phyloP scores from a whole-genome alignment of 2,888 invertebrate genomes.

The Machimus rusticus region DNA sequence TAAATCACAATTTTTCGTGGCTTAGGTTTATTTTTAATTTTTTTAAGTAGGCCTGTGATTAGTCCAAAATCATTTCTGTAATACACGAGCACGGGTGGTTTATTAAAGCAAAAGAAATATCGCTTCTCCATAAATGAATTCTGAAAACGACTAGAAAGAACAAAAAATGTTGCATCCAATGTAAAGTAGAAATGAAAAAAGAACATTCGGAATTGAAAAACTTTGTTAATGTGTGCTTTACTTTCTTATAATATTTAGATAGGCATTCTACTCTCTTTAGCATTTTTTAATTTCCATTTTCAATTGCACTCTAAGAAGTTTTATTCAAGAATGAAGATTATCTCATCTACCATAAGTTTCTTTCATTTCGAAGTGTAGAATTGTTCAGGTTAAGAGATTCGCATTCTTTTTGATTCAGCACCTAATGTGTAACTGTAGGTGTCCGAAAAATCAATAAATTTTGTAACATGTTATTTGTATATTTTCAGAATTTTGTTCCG shows the following conservation, averaged over 20 bases:
- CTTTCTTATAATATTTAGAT: not conserved
- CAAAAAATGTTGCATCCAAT: too few species aligned
- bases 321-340: not conserved
- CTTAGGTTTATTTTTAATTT: too few species aligned
- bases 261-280: not conserved
- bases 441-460: not conserved
- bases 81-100: too few species aligned
- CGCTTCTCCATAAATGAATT: too few species aligned
- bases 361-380: not conserved
- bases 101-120: too few species aligned
- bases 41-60: too few species aligned
- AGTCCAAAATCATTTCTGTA: too few species aligned
- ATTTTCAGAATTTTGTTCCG: slow-evolving; percentile 96
- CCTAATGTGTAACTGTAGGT: not conserved
- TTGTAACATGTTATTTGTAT: not conserved
- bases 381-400: not conserved
- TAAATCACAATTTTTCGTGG: too few species aligned
- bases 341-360: not conserved
- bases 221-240: not conserved
- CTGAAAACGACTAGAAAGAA: too few species aligned
- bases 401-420: not conserved
- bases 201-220: too few species aligned
- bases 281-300: not conserved
- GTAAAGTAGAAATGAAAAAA: too few species aligned
- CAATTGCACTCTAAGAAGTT: not conserved